These are phyloP conservation scores for Nemapogon koenigi DNA, from an alignment of 2,888 invertebrate genomes.

Conservation along the genomic window DNA sequence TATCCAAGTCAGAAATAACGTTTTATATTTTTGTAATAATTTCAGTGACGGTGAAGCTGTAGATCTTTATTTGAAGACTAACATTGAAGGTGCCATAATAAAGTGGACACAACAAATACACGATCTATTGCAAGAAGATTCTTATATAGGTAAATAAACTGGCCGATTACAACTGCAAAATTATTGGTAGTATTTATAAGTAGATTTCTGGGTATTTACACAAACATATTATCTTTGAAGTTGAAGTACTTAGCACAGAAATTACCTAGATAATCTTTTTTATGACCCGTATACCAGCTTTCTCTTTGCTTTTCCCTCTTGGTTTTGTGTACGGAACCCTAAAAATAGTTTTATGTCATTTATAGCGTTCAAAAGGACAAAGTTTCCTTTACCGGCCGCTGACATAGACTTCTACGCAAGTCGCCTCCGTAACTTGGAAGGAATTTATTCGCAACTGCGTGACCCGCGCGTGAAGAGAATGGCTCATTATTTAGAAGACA, in stretches of 20 bases:
- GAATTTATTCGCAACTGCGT: conserved; percentile 85
- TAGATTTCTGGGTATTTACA: not conserved
- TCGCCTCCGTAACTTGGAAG: conserved; percentile 81
- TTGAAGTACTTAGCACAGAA: not conserved
- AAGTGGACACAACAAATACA: conserved; percentile 86
- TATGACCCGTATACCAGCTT: no score
- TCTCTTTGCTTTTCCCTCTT: no score
- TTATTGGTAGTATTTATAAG: no score
- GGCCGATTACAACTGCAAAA: no score
- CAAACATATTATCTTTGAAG: not conserved
- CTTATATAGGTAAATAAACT: conserved; percentile 54
- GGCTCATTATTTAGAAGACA: conserved; percentile 78
- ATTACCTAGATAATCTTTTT: not conserved
- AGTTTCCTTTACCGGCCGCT: conserved; percentile 72
- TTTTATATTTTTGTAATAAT: no score
- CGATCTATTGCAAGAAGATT: conserved; percentile 79
- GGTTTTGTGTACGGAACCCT: no score
- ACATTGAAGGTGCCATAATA: conserved; percentile 84
- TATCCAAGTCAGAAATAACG: no score
- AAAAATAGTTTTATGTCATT: no score
- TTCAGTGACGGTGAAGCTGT: conserved; percentile 60
- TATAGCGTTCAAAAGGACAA: conserved; percentile 69
- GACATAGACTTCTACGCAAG: conserved; percentile 84
- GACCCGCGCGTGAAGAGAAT: conserved; percentile 84
- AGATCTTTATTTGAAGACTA: conserved; percentile 76